These are phyloP conservation scores for Himalopsyche tibetana DNA, from an alignment of 2,888 invertebrate genomes.

Conservation along the genomic window DNA sequence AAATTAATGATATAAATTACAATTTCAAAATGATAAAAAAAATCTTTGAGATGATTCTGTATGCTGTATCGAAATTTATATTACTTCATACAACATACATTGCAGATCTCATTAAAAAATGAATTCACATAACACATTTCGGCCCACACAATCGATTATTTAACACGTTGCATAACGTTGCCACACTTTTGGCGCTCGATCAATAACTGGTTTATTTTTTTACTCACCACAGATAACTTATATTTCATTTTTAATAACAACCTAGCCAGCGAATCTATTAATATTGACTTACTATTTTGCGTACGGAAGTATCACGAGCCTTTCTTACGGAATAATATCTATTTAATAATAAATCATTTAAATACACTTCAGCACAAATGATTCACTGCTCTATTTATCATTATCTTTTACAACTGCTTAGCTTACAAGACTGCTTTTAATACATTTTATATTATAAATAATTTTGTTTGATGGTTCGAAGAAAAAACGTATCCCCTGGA, in stretches of 20 bases:
- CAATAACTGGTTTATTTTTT: constrained; percentile 5
- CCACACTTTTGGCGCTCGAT: constrained; percentile 20
- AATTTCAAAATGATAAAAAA: too few species aligned
- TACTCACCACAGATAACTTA: neutral
- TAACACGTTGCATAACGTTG: constrained; percentile 14
- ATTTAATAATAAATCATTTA: neutral
- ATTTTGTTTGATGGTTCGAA: too few species aligned
- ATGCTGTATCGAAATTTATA: too few species aligned
- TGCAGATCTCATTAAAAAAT: constrained; percentile 15
- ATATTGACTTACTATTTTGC: neutral
- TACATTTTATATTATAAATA: too few species aligned
- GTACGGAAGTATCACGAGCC: neutral
- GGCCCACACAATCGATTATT: constrained; percentile 29
- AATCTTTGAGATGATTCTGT: too few species aligned
- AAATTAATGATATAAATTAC: too few species aligned
- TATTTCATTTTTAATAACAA: constrained; percentile 9
- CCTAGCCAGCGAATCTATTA: neutral
- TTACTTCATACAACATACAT: neutral
- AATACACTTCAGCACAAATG: neutral
- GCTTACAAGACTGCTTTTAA: too few species aligned
- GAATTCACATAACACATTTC: constrained; percentile 27
- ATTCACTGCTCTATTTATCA: neutral
- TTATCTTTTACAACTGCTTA: too few species aligned
- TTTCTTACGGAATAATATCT: neutral
- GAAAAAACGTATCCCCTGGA: too few species aligned